Conservation (phyloP, 2,113 vertebrate species). For the Petrocephalus microphthalmus region DNA sequence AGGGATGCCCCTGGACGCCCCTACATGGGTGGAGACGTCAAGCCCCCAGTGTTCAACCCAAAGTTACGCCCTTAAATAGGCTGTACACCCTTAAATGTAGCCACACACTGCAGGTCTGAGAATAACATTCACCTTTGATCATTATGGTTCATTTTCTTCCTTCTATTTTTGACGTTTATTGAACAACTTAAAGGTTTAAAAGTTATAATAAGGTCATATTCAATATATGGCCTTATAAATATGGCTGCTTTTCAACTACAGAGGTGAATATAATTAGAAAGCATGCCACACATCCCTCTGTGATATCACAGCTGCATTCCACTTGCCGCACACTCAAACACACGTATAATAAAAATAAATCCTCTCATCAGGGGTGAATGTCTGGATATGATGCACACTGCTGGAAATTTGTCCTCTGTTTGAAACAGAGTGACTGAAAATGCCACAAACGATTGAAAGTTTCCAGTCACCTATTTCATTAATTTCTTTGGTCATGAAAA, state of each 20-base stretch:
- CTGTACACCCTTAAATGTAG: too few species aligned
- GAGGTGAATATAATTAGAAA: conserved; percentile 4
- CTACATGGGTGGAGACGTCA: background rate
- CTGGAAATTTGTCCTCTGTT: background rate
- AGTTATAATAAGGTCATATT: background rate
- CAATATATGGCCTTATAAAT: background rate
- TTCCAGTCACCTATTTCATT: background rate
- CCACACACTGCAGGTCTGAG: background rate
- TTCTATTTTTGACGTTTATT: background rate
- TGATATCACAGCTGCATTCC: background rate
- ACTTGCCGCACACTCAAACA: background rate
- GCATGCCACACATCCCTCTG: background rate
- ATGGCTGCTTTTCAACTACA: background rate
- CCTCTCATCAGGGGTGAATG: background rate
- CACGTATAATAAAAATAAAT: background rate
- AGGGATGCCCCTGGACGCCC: background rate
- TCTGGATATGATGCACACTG: background rate
- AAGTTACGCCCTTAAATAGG: background rate
- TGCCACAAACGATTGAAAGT: background rate
- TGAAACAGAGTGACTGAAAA: background rate
- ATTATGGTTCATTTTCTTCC: background rate
- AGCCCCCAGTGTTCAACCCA: background rate
- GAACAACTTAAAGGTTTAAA: background rate
- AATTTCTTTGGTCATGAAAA: background rate
- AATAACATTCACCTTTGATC: background rate